A percentile compares a stretch with the other conserved stretches of the same genome.
phyloP scores from a whole-genome alignment of 2,113 vertebrate species.

The Otis tarda region DNA sequence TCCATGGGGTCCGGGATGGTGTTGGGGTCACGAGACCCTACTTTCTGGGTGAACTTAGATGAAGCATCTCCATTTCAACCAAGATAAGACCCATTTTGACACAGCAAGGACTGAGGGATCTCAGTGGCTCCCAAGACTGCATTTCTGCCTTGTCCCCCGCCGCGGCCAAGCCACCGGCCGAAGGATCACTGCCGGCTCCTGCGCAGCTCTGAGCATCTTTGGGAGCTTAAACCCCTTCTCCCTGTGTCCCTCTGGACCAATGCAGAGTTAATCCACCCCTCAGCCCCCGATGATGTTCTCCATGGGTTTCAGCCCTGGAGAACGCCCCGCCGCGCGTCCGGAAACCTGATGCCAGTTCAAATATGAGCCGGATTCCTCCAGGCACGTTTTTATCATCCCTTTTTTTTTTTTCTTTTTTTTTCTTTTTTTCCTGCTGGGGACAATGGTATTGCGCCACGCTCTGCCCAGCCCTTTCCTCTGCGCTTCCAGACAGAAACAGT shows the following conservation, averaged over 20 bases:
- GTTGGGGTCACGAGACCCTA: rapidly evolving
- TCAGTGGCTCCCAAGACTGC: rapidly evolving
- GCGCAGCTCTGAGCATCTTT: neutral
- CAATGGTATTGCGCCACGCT: neutral
- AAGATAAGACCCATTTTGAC: rapidly evolving
- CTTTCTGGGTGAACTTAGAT: neutral
- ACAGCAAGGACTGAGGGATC: neutral
- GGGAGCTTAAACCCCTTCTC: neutral
- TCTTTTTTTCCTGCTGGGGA: neutral
- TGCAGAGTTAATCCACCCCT: neutral
- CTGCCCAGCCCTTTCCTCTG: slow-evolving; percentile 48
- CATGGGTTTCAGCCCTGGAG: rapidly evolving
- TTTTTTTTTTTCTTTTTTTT: neutral
- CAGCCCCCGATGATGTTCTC: neutral
- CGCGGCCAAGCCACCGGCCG: rapidly evolving
- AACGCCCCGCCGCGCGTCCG: rapidly evolving
- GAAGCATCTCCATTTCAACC: neutral
- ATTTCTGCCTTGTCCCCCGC: neutral
- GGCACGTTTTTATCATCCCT: neutral
- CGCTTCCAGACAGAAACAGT: neutral
- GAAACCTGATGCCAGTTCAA: neutral
- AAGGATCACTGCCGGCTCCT: neutral
- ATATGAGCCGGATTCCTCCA: neutral
- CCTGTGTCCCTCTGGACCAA: rapidly evolving
- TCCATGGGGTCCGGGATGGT: rapidly evolving